A percentile compares a stretch with the other conserved stretches of the same genome.
Conservation (phyloP, 2,113 vertebrate genomes). For the Sprattus sprattus region DNA sequence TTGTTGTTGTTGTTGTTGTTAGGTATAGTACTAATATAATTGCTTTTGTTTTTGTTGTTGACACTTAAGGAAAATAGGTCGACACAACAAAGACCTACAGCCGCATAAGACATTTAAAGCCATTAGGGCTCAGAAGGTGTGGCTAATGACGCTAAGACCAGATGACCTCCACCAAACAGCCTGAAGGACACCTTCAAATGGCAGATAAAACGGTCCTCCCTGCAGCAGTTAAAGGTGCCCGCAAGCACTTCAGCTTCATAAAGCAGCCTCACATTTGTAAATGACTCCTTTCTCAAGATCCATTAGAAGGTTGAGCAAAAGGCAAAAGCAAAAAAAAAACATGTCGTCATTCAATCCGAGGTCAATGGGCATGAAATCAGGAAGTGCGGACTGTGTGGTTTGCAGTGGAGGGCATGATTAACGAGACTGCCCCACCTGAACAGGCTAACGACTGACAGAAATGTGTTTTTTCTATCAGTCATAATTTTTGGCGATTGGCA, state of each 20-base stretch:
- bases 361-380: conserved; percentile 75
- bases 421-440: conserved; percentile 72
- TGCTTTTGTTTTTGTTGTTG: neutral
- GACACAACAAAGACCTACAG: neutral
- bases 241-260: conserved; percentile 71
- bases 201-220: conserved; percentile 73
- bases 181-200: conserved; percentile 69
- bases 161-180: conserved; percentile 67
- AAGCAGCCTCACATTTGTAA: conserved; percentile 70
- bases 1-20: neutral
- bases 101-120: neutral
- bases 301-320: conserved; percentile 70
- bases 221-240: conserved; percentile 71
- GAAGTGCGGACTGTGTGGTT: conserved; percentile 62
- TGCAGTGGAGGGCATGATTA: conserved; percentile 70
- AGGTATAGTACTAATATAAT: neutral
- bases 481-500: conserved; percentile 62
- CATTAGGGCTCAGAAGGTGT: neutral
- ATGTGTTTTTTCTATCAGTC: conserved; percentile 69
- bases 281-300: conserved; percentile 73
- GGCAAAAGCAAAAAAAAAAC: conserved; percentile 21
- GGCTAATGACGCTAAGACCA: conserved; percentile 37
- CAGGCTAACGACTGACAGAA: conserved; percentile 75
- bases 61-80: neutral
- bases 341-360: conserved; percentile 67